Percentiles rank a stretch among this genome's conserved stretches.
Evolutionary conservation across 2,797 vertebrate species (phyloP).

Genomic region (Heterohyrax brucei): DNA sequence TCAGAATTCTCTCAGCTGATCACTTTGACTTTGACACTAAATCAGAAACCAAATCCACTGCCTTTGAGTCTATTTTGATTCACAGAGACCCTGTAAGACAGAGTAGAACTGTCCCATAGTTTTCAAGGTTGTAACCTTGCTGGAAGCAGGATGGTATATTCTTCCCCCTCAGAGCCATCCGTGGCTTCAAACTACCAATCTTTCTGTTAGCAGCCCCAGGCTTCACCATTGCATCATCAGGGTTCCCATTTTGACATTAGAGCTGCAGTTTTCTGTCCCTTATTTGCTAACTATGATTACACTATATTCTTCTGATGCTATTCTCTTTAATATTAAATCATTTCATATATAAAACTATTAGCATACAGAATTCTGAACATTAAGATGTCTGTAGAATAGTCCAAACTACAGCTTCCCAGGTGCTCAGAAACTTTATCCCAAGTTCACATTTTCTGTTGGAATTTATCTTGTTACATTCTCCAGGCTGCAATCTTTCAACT

Average conservation of each 20-base stretch:
- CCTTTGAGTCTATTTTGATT: too few relatives aligned
- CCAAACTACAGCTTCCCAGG: background rate
- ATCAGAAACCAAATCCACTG: too few relatives aligned
- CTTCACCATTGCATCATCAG: background rate
- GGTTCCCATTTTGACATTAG: background rate
- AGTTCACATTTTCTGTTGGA: conserved; percentile 53
- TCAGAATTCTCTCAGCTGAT: background rate
- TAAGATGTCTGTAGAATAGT: conserved; percentile 51
- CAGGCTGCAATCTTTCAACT: conserved; percentile 69
- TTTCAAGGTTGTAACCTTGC: background rate
- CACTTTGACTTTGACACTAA: background rate
- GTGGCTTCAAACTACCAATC: too few relatives aligned
- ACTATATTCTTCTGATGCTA: background rate
- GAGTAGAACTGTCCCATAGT: background rate
- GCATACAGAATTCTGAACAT: conserved; percentile 21
- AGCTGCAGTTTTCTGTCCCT: too few relatives aligned
- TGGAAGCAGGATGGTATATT: background rate
- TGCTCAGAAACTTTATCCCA: conserved; percentile 50
- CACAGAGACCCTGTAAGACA: too few relatives aligned
- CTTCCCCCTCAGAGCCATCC: too few relatives aligned
- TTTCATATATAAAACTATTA: background rate
- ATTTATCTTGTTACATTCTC: conserved; percentile 71
- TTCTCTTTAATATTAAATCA: conserved; percentile 48
- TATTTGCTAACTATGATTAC: background rate
- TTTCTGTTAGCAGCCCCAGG: background rate